These are phyloP conservation scores for Oreortyx pictus DNA, from an alignment of 2,797 vertebrate genomes.

Conservation along the genomic window DNA sequence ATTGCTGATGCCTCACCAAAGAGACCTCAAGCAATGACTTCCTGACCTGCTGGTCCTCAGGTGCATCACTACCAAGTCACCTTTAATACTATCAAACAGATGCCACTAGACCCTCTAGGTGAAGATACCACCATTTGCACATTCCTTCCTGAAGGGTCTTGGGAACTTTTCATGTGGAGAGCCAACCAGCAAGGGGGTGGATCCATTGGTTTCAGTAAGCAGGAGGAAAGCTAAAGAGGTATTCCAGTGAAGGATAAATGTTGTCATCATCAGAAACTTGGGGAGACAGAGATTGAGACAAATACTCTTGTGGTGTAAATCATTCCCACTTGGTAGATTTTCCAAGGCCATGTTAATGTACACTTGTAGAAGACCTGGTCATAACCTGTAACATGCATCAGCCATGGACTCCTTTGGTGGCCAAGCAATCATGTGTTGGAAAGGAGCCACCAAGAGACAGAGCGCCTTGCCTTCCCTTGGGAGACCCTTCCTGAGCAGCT, in stretches of 20 bases:
- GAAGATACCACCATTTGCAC: neutral
- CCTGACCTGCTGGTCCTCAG: neutral
- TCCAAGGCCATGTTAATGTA: neutral
- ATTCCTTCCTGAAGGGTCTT: neutral
- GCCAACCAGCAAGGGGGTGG: neutral
- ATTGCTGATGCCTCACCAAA: neutral
- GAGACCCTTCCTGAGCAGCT: neutral
- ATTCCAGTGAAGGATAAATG: neutral
- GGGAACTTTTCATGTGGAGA: fast-evolving
- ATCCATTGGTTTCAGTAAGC: neutral
- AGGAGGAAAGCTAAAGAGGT: neutral
- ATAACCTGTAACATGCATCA: neutral
- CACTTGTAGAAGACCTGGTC: neutral
- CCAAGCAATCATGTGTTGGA: neutral
- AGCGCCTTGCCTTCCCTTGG: neutral
- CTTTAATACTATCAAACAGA: neutral
- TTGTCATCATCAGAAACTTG: neutral
- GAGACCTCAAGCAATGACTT: neutral
- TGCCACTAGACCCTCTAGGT: neutral
- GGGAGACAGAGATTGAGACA: neutral
- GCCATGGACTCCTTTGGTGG: neutral
- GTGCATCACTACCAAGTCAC: neutral
- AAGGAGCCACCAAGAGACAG: neutral
- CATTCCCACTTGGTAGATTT: neutral
- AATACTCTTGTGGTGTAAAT: neutral